Base-by-base conservation (phyloP, 30 jellyfish, hydroid and myxozoan species). In the Aurelia sp. region DNA sequence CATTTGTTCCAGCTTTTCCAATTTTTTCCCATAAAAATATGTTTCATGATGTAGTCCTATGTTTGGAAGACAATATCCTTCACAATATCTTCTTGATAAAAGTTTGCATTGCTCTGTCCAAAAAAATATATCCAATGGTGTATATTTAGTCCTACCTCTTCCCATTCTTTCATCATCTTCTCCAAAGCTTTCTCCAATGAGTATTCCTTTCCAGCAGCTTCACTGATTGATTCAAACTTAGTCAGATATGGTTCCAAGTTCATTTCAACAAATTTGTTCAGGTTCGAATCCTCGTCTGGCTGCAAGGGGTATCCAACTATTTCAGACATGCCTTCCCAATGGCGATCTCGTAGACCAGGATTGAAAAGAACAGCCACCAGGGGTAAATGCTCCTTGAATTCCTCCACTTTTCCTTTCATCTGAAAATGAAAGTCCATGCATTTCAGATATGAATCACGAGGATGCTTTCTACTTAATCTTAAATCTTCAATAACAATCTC, bases 261-360 rank as follows among this genome's bases (percentile, higher is more conserved):
- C 99, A 95, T 95, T 35, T 95, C 97, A 21, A 95, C 97, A 71
- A 95, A 95, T 52, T 89, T 73, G 13, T 87, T 78, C 73, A 95
- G 79, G 51, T 77, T 67, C 5, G 97, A 81, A 35, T 96, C 96
- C 72, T 95, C 99, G 55, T 89, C 99, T 64, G 99, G 99, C 64
- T 88, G 89, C 70, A 95, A 62, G 2, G 97, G 97, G 59, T 89
- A 95, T 70, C 99, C 99, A 47, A 95, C 99, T 17, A 95, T 90
- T 84, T 95, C 99, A 9, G 99, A 95, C 98, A 95, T 95, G 60
- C 88, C 41, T n/a, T 95, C 99, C 99, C 99, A 95, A 81, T 95
- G 99, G 19, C 99, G 99, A 51, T 95, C 99, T 19, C 99, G 86
- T 41, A 95, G 82, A 19, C 99, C 99, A 55, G 99, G 99, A 79